Base-by-base conservation (phyloP, 2,797 vertebrate species). In the Acipenser oxyrinchus region DNA sequence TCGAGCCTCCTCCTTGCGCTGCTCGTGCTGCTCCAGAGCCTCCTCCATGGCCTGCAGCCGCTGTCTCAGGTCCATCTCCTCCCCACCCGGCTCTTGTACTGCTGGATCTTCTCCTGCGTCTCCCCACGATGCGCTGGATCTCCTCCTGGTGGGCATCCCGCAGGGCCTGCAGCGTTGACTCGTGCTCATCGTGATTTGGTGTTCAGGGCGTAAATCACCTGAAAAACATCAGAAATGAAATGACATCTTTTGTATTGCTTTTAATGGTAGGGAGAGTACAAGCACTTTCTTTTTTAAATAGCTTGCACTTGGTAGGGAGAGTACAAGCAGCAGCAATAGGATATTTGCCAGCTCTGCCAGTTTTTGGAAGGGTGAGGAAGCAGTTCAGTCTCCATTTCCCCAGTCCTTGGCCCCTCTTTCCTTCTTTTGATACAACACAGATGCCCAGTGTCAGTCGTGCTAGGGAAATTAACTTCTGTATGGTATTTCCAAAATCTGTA, bases 191-290 rank as follows among this genome's bases (percentile, higher is more conserved):
- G 75, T 94, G n/a, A 93, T 79, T 91, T 97, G 64, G 89, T 91
- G 79, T 98, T 98, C 73, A 98, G 84, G 55, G 93, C 89, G 73
- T 98, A 95, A 76, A 98, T 96, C 75, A 99, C 96, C 96, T 99
- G 79, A 0, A 0, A 1, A 64, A 72, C 48, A 23, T n/a, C 68
- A 23, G 65, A 59, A 13, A 11, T 7, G 6, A n/a, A n/a, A 6
- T 58, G 15, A 7, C 6, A 8, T 53, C 2, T 53, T 9, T 37
- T 12, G 5, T 12, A 53, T 6, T 53, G 51, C 51, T 8, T 53
- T 53, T 53, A 8, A 52, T 52, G 10, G 51, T 52, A 7, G 10
- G 51, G 10, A 52, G 15, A 18, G 15, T 1, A 18, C 15, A 18
- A 18, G 15, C 15, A 18, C 15, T 18, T 37, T 37, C 4, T 37